Base-by-base conservation (phyloP, 2,797 vertebrate species). In the Nyctalus aviator region DNA sequence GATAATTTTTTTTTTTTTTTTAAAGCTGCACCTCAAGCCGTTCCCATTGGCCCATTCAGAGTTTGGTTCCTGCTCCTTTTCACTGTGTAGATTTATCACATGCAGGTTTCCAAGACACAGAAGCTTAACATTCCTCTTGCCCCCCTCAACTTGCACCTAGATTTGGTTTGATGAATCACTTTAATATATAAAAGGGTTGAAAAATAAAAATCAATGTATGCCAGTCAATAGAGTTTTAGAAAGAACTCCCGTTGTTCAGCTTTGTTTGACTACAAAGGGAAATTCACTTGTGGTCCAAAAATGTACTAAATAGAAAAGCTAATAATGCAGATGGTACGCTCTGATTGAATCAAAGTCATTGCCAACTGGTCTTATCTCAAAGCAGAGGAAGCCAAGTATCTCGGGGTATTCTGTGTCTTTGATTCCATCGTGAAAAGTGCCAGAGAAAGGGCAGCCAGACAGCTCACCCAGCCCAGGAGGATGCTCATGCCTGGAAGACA, bases 181-280 rank as follows among this genome's bases (percentile, higher is more conserved):
- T 95, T 88, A 82, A 87, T 89, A 96, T 81, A 84, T 23, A 90
- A 84, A 96, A 93, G 62, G 6, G 41, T 4, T 86, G 66, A 73
- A 93, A 95, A 94, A 81, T 57, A 85, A 85, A 91, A 90, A 86
- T 84, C 50, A 92, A 92, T 44, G 7, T 64, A 68, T 78, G 76
- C 75, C 86, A 88, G 84, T 93, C 71, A 95, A 73, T 86, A 95
- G 71, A 35, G 37, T 35, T 95, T 90, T 75, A 72, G 32, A 88
- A 96, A 82, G 59, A 90, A 64, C 91, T n/a, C 55, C 48, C 25
- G 1, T 68, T 88, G 78, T 88, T 89, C 57, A 7, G 4, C 53
- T 96, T 96, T 88, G n/a, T 93, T 95, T 76, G 53, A 73, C 82
- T 85, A 35, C 79, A 85, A 95, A 73, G 48, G 25, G n/a, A 90